Base-by-base conservation (phyloP, 2,113 vertebrate genomes). In the Cyanoderma ruficeps region DNA sequence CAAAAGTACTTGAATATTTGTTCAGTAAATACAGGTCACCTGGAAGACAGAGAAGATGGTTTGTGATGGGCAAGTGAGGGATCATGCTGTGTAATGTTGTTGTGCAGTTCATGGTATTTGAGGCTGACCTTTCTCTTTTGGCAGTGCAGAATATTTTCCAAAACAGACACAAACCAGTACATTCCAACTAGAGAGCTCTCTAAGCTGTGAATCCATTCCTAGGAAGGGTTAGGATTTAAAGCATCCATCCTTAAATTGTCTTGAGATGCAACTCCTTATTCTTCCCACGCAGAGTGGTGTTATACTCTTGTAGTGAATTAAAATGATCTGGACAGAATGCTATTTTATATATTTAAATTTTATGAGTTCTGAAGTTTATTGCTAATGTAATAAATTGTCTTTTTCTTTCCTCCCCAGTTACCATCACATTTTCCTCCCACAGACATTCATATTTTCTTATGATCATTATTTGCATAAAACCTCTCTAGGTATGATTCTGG, bases 81-180 rank as follows among this genome's bases (percentile, higher is more conserved):
- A 30, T 69, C 17, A 35, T 57, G 33, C 30, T 35, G 7, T 80
- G 10, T 80, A 76, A 65, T 60, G 33, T 20, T 86, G 15, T 76
- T 39, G 25, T 42, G 30, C 20, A 74, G 50, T 74, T 81, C 2
- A 10, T 75, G 64, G 60, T 91, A 87, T 83, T 89, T 95, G 64
- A 77, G 46, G 37, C 35, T 94, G 76, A 77, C 68, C 67, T 92
- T 95, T 92, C 42, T 88, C 24, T 94, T 90, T 75, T 84, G 74
- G 75, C 59, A 88, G 18, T 47, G 68, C 46, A 60, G 39, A 86
- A 47, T 82, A 77, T 90, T 91, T 94, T 90, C 59, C 68, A 49
- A 90, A 91, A 59, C 14, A 80, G 63, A 30, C 63, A 93, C 30
- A 90, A 87, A 33, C 49, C 24, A 49, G 22, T 61, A 83, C 21